Base-by-base conservation (phyloP, 2,113 vertebrate species). In the Pseudorhombus dupliciocellatus region DNA sequence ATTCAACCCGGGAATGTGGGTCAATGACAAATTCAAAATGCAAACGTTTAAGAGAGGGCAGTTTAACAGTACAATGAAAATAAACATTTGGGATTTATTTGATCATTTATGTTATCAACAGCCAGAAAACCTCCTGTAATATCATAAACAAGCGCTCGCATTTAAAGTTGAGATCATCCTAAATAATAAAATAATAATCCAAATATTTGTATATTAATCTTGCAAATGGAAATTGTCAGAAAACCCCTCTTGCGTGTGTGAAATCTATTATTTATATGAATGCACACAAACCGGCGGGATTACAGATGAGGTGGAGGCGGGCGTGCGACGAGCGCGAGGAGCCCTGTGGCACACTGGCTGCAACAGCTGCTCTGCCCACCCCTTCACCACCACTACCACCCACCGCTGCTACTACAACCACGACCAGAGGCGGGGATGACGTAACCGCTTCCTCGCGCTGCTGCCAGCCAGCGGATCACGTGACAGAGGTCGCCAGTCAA, bases 301-400 rank as follows among this genome's bases (percentile, higher is more conserved):
- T 46, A 42, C 28, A 55, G 74, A 16, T 52, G 55, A 61, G 8
- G 63, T 62, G 37, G 58, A 48, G 21, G 0, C 44, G 40, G 54
- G 71, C 71, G 20, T 68, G 60, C 31, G 42, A 51, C 18, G 62
- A 77, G 66, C 54, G 56, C 30, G 51, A 76, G 70, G 67, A 73
- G 78, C 81, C 86, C 85, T 74, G 80, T 88, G 89, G 87, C 85
- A 62, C 75, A 68, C 72, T n/a, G 70, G 85, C 81, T 66, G 71
- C 76, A 88, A 84, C 91, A 91, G 88, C 91, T 87, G 88, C 84
- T 85, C 70, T 26, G 70, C 76, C 67, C 79, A 48, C 55, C 83
- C 83, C 72, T 48, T 48, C 75, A 25, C 57, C 77, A 70, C 68
- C 62, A 31, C 65, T 59, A 53, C 68, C 60, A 50, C 56, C 80